Evolutionary conservation across 2,888 invertebrate species (phyloP), one percentile per base, ranked within the genome.

Genomic region (Drosophila imparisetae): DNA sequence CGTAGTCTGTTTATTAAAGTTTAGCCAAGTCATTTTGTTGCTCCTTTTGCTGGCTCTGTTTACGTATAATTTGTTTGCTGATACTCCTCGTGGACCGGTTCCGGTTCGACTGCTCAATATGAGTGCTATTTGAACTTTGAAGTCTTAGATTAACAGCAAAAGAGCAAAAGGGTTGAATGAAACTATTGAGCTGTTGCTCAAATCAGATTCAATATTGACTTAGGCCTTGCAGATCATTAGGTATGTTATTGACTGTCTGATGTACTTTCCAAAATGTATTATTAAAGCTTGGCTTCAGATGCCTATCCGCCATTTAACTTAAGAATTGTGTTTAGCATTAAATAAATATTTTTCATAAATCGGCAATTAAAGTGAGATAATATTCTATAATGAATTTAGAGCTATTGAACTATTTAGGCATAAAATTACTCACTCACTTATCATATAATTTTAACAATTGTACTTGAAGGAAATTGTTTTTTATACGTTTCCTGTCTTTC

Each of bases 1-100:
- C 72, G 66, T 48, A 27, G 66, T 58, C 72, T 70, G 77, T 90
- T 89, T 85, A 84, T 84, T 84, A 89, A 84, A 84, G 77, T 84
- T 87, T 89, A 61, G 77, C 69, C 66, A 84, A 89, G 87, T 81
- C 82, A 68, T 63, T 72, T 67, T 76, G 64, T 64, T 52, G 71
- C 53, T 6, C 34, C 54, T 58, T 59, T 55, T 34, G 61, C 74
- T 32, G 6, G 13, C 45, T 79, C 66, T 75, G 62, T 72, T 48
- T 65, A 66, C 69, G 80, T 62, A 65, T 58, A 64, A 65, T 79
- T 75, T 76, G 76, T 79, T 69, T 68, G 55, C 59, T 36, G 53
- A 61, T 50, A 55, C 45, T 40, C 38, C 57, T 52, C 40, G 54
- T 60, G 30, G 42, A 53, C 50, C 58, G 42, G 8, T 13, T 11